phyloP scores from a whole-genome alignment of 2,113 vertebrate species.

The Girardinichthys multiradiatus region DNA sequence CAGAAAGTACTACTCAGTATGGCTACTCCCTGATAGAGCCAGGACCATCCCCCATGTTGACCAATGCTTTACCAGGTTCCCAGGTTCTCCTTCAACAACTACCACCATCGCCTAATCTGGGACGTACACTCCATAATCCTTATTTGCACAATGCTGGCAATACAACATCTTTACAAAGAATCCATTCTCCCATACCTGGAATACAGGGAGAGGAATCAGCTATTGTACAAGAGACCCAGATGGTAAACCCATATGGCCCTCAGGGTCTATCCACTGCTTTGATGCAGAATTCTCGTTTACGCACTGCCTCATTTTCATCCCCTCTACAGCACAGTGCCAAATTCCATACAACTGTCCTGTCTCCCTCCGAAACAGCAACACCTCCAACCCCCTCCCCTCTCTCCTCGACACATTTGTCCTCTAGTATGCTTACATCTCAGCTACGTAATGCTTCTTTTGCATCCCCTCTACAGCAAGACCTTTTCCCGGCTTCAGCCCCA shows the following conservation, averaged over 20 bases:
- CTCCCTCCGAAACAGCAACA: slow-evolving; percentile 40
- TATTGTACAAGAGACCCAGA: slow-evolving; percentile 45
- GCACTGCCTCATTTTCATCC: slow-evolving; percentile 67
- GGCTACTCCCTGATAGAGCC: slow-evolving; percentile 65
- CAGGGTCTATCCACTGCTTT: slow-evolving; percentile 61
- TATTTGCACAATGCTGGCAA: slow-evolving; percentile 65
- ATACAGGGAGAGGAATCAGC: slow-evolving; percentile 28
- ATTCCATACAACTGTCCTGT: slow-evolving; percentile 62
- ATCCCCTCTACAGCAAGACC: slow-evolving; percentile 61
- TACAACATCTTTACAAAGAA: slow-evolving; percentile 61
- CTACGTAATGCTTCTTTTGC: slow-evolving; percentile 72
- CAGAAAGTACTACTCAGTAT: slow-evolving; percentile 65
- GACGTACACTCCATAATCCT: slow-evolving; percentile 61
- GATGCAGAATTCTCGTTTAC: slow-evolving; percentile 71
- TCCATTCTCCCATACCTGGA: slow-evolving; percentile 48
- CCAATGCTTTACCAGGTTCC: slow-evolving; percentile 71
- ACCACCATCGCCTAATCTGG: slow-evolving; percentile 55
- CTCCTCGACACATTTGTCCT: slow-evolving; percentile 70
- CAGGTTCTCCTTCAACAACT: slow-evolving; percentile 44
- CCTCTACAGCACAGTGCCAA: slow-evolving; percentile 72
- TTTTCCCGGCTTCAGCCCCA: slow-evolving; percentile 38
- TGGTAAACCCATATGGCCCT: slow-evolving; percentile 13
- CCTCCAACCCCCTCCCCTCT: slow-evolving; percentile 16
- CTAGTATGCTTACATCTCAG: slow-evolving; percentile 72
- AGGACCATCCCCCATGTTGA: slow-evolving; percentile 64